A percentile compares a stretch with the other conserved stretches of the same genome.
Conservation (phyloP, 2,888 invertebrate species). For the Melipona bicolor region DNA sequence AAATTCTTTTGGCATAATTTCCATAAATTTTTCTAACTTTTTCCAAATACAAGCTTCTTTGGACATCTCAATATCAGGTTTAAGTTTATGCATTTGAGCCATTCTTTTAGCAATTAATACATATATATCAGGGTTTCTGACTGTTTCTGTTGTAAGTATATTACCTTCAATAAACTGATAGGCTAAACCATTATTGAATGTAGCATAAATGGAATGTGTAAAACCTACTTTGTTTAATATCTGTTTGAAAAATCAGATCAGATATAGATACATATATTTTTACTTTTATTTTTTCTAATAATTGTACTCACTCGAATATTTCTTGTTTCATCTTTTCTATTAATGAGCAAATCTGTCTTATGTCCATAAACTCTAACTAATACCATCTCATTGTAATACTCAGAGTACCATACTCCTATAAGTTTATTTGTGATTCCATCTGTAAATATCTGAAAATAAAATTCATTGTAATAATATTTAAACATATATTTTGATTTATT, state of each 20-base stretch:
- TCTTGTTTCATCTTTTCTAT: constrained; percentile 92
- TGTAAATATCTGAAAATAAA: constrained; percentile 90
- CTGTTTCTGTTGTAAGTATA: constrained; percentile 89
- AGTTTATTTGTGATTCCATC: constrained; percentile 98
- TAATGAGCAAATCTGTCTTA: constrained; percentile 96
- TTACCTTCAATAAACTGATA: constrained; percentile 95
- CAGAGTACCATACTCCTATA: constrained; percentile 86
- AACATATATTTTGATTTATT: background rate
- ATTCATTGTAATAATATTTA: background rate
- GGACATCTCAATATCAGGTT: constrained; percentile 82
- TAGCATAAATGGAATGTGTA: constrained; percentile 94
- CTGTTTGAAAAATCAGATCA: constrained; percentile 72
- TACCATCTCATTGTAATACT: constrained; percentile 88
- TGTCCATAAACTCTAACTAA: constrained; percentile 96
- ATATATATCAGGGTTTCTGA: constrained; percentile 88
- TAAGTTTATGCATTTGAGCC: constrained; percentile 92
- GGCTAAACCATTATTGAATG: constrained; percentile 96
- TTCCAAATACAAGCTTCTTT: constrained; percentile 90
- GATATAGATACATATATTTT: background rate
- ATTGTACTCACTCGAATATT: constrained; percentile 78
- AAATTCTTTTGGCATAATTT: constrained; percentile 90
- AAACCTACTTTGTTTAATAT: constrained; percentile 90
- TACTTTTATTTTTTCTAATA: background rate
- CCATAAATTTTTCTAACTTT: constrained; percentile 90
- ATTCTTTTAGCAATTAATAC: constrained; percentile 91